Conservation (phyloP, 2,797 vertebrate species). For the Pangasius krempfi region DNA sequence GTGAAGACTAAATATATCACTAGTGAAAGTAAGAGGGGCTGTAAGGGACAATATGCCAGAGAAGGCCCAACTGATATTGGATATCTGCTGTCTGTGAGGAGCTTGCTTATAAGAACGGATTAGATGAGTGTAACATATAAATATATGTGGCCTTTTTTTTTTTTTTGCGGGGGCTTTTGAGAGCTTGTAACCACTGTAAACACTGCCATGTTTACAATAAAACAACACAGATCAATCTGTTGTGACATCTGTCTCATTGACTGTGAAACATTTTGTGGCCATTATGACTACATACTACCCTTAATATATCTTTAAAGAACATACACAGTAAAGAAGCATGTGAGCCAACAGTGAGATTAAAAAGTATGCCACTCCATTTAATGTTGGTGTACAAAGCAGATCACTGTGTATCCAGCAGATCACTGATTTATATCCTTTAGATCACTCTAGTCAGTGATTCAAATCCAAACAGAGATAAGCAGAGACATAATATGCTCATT, state of each 20-base stretch:
- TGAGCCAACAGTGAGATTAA: neutral
- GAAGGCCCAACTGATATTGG: neutral
- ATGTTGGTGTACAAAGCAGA: neutral
- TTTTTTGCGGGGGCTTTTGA: neutral
- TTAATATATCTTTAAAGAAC: neutral
- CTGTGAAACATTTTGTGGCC: neutral
- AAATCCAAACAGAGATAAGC: conserved; percentile 13
- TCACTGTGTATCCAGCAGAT: neutral
- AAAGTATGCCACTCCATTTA: neutral
- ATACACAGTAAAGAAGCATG: neutral
- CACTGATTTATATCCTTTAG: neutral
- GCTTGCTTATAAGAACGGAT: neutral
- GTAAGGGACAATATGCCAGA: neutral
- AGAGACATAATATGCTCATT: neutral
- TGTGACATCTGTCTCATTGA: neutral
- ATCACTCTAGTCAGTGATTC: neutral
- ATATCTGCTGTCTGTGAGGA: neutral
- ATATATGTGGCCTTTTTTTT: neutral
- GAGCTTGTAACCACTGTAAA: neutral
- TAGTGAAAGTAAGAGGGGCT: conserved; percentile 9
- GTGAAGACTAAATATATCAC: conserved; percentile 32
- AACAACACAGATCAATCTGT: conserved; percentile 4
- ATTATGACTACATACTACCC: neutral
- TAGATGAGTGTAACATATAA: neutral
- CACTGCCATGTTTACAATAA: conserved; percentile 3